phyloP scores from a whole-genome alignment of 2,113 vertebrate genomes.

The Tyto alba region DNA sequence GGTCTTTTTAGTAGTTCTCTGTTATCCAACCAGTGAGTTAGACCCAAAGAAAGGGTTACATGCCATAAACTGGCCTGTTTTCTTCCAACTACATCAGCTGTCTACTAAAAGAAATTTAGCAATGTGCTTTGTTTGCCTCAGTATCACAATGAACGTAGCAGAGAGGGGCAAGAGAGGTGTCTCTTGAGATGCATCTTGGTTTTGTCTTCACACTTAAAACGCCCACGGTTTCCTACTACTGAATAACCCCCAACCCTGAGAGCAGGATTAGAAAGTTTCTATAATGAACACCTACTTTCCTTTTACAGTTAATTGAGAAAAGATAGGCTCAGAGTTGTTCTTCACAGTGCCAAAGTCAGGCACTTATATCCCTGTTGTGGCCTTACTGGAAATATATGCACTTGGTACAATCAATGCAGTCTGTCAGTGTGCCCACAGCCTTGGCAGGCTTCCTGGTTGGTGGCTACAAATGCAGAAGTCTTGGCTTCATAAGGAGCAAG shows the following conservation, averaged over 20 bases:
- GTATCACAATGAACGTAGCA: not conserved
- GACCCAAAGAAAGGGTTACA: not conserved
- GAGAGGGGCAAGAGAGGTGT: not conserved
- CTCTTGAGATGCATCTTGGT: not conserved
- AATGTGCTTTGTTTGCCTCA: not conserved
- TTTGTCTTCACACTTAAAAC: not conserved
- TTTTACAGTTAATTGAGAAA: not conserved
- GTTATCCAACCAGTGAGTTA: not conserved
- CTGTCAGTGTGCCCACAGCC: fast-evolving
- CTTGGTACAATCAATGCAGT: not conserved
- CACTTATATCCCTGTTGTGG: not conserved
- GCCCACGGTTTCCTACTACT: not conserved
- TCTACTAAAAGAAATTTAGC: not conserved
- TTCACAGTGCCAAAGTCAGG: not conserved
- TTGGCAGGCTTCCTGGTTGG: not conserved
- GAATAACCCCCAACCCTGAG: not conserved
- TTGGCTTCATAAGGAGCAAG: not conserved
- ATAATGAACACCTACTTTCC: not conserved
- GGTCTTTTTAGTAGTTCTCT: not conserved
- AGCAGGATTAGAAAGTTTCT: not conserved
- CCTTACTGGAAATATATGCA: not conserved
- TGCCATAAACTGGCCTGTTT: not conserved
- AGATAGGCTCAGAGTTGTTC: not conserved
- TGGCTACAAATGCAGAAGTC: not conserved
- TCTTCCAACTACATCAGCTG: not conserved